These are phyloP conservation scores for Pleuronectes platessa DNA, from an alignment of 2,113 vertebrate species.

Conservation along the genomic window DNA sequence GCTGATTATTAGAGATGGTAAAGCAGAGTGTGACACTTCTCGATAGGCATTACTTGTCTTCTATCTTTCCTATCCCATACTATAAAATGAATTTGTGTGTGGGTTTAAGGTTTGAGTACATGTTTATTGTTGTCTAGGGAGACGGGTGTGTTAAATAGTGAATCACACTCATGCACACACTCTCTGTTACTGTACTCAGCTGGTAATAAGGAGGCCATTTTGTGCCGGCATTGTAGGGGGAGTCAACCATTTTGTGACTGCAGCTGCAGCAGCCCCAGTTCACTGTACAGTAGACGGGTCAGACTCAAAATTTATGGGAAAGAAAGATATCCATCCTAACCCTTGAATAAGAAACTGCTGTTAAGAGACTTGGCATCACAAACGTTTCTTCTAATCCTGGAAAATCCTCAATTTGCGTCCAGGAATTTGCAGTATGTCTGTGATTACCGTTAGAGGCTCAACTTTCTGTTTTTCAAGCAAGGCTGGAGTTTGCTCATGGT, in stretches of 20 bases:
- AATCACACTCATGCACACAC: slow-evolving; percentile 22
- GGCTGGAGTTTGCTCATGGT: slow-evolving; percentile 46
- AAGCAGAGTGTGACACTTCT: neutral
- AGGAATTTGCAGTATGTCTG: slow-evolving; percentile 63
- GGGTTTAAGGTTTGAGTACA: neutral
- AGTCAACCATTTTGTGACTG: slow-evolving; percentile 83
- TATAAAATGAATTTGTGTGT: neutral
- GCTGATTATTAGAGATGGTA: neutral
- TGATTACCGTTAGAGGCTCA: slow-evolving; percentile 52
- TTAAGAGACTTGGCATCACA: slow-evolving; percentile 41
- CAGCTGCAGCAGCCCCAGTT: slow-evolving; percentile 61
- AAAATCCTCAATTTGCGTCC: slow-evolving; percentile 63
- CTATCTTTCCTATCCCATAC: no score
- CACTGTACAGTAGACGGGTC: slow-evolving; percentile 28
- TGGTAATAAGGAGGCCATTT: slow-evolving; percentile 81
- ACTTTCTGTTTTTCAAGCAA: slow-evolving; percentile 55
- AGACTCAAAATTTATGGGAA: slow-evolving; percentile 25
- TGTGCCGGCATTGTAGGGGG: slow-evolving; percentile 69
- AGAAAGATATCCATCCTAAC: slow-evolving; percentile 19
- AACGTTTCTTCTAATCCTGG: slow-evolving; percentile 52
- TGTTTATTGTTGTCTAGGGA: slow-evolving; percentile 11
- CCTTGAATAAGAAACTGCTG: slow-evolving; percentile 27
- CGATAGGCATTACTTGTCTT: neutral
- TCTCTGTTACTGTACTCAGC: slow-evolving; percentile 40
- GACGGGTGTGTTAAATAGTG: slow-evolving; percentile 5